Base-by-base conservation (phyloP, 2,797 vertebrate species). In the Acanthiza pusilla region DNA sequence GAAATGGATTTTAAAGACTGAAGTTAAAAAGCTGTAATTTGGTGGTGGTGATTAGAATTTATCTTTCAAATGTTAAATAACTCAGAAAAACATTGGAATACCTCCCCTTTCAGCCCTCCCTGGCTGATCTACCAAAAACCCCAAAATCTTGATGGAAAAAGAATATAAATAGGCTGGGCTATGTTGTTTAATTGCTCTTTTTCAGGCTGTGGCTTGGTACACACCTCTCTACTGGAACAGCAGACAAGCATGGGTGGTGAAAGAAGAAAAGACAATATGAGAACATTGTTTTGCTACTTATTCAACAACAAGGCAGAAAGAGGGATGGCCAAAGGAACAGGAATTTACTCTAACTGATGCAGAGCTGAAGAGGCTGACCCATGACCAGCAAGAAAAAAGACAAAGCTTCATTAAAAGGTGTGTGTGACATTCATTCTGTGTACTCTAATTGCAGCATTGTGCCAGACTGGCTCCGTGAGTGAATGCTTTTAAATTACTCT, bases 201-300 rank as follows among this genome's bases (percentile, higher is more conserved):
- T 68, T 50, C 93, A 98, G 97, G 96, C 97, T 23, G 7, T 98
- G 63, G 92, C 95, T 81, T 98, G 97, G 96, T 97, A 94, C 36
- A 95, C 92, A 26, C 95, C 96, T 60, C 86, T 96, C 32, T 91
- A 71, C 29, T 95, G 96, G 83, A 89, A 62, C 11, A 63, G 22
- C 88, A 97, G 62, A 30, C 93, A 96, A 94, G 65, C 54, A 5
- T 90, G 91, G 88, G 54, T 91, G 57, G 92, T 22, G 4, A 79
- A 96, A 82, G 78, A 96, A 16, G 76, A 68, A 11, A 94, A 74
- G 81, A 78, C 47, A 90, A 45, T 47, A 72, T 71, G 53, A 92
- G 11, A 95, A 86, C 32, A 3, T 38, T 30, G 38, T 80, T n/a
- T 11, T 61, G 23, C 25, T 32, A 20, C 53, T 57, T 40, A 83